Conservation (phyloP, 2,888 invertebrate genomes). For the Mylabris sibirica region DNA sequence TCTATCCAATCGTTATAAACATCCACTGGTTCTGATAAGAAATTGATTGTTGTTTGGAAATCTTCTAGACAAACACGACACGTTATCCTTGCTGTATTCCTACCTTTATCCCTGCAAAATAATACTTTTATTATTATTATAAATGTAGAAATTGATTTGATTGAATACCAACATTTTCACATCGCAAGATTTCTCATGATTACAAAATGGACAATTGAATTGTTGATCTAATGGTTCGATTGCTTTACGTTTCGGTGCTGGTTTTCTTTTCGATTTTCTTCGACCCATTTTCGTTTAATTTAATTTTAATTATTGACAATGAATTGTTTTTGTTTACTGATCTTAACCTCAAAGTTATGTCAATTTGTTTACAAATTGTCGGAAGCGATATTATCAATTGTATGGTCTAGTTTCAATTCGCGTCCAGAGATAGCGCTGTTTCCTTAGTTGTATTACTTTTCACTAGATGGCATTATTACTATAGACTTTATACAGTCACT, state of each 20-base stretch:
- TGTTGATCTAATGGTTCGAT: conserved; percentile 93
- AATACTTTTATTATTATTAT: neutral
- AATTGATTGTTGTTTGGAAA: conserved; percentile 95
- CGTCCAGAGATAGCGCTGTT: neutral
- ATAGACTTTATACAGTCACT: neutral
- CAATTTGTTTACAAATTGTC: neutral
- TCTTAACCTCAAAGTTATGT: neutral
- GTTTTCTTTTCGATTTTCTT: conserved; percentile 95
- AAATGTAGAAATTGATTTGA: neutral
- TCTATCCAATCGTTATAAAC: conserved; percentile 99
- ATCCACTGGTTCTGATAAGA: conserved; percentile 96
- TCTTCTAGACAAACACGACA: conserved; percentile 97
- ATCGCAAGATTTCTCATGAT: conserved; percentile 99
- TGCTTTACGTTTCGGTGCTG: conserved; percentile 92
- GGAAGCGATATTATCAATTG: neutral
- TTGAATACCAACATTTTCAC: conserved; percentile 99
- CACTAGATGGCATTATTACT: neutral
- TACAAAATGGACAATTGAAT: conserved; percentile 99
- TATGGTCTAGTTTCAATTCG: neutral
- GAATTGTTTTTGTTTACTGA: neutral
- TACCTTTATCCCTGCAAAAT: conserved; percentile 86
- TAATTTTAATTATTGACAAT: neutral
- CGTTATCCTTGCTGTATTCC: conserved; percentile 93
- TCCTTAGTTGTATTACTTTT: no score
- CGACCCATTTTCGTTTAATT: conserved; percentile 79